Evolutionary conservation across 2,888 invertebrate genomes (phyloP), one percentile per base, ranked within the genome.

Genomic region (Synergus japonicus): DNA sequence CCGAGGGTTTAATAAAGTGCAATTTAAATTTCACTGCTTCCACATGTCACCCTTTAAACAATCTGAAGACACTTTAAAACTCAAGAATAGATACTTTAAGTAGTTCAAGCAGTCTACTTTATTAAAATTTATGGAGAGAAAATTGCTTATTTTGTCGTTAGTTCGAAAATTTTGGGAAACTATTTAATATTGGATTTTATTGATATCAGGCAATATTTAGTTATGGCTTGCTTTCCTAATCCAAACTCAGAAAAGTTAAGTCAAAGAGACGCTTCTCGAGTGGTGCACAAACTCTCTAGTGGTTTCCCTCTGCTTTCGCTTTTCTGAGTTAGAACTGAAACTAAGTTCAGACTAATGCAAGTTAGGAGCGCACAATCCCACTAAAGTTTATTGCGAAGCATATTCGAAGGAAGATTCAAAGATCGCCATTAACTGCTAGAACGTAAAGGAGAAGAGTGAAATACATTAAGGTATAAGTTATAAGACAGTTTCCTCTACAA

Each of bases 351-450:
- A 29, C 69, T 73, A 73, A 73, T 60, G 22, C 60, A 54, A 73
- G 54, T 73, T 73, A 73, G 46, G 69, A 15, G 69, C 5, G 69
- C 69, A 73, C 69, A 73, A 73, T 73, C 69, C 69, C 69, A 73
- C 49, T 73, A 49, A 73, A 73, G 54, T 73, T 73, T 73, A 73
- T 73, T 73, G 69, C 69, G 49, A 73, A 22, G 69, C 69, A 73
- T 73, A 73, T 54, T 73, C 69, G 69, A 73, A 49, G 69, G 69
- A 73, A 22, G 69, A 49, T 73, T 73, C 69, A 73, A 73, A 73
- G 69, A 73, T 73, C 69, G 69, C 69, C 54, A 73, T 46, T 73
- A 73, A 73, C 46, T 49, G 49, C 29, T 29, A 73, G 49, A 29
- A 49, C 69, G 54, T 54, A 73, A 54, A 54, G 46, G 46, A 49